These are phyloP conservation scores for Syrmaticus mikado DNA, from an alignment of 2,113 vertebrate species.

Conservation along the genomic window DNA sequence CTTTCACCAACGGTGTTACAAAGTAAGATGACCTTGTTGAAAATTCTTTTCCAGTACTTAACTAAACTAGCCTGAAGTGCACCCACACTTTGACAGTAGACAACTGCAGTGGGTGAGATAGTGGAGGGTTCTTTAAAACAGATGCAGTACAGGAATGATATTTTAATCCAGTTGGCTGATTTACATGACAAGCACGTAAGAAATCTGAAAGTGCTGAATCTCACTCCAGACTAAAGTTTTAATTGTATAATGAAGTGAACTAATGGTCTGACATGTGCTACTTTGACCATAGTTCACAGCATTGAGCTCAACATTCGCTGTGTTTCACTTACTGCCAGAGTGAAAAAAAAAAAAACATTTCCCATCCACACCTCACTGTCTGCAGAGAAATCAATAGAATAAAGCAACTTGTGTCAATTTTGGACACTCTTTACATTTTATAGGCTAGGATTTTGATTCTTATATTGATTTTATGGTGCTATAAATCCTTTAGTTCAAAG, in stretches of 20 bases:
- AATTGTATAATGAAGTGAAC: neutral
- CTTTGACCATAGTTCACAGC: neutral
- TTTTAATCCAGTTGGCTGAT: neutral
- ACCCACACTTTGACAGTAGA: neutral
- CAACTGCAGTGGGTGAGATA: neutral
- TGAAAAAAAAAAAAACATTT: neutral
- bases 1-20: neutral
- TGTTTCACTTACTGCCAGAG: neutral
- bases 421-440: neutral
- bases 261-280: neutral
- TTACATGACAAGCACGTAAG: neutral
- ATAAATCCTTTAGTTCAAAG: conserved; percentile 47
- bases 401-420: neutral
- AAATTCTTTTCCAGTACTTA: neutral
- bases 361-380: neutral
- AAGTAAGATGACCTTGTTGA: neutral
- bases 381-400: neutral
- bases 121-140: neutral
- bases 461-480: conserved; percentile 39
- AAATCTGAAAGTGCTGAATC: neutral
- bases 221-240: neutral
- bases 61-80: neutral
- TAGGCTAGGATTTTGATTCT: conserved; percentile 27
- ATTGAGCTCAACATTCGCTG: neutral
- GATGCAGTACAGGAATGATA: neutral